phyloP scores from a whole-genome alignment of 2,113 vertebrate species.

The Peromyscus polionotus region DNA sequence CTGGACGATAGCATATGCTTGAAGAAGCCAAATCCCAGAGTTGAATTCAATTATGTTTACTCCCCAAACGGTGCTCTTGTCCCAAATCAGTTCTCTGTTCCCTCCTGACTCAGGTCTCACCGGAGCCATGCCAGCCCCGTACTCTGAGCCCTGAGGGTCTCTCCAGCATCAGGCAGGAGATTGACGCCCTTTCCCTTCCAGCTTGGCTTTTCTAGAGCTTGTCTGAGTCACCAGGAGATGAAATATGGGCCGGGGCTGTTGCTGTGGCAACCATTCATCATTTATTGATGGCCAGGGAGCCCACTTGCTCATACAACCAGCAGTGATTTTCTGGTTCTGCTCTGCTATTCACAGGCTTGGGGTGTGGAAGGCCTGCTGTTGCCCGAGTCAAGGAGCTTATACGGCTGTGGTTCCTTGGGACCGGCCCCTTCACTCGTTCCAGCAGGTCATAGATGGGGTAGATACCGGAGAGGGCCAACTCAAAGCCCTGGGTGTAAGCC shows the following conservation, averaged over 20 bases:
- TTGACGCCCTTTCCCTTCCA: background rate
- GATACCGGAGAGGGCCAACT: background rate
- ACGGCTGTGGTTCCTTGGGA: background rate
- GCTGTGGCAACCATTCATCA: slow-evolving; percentile 53
- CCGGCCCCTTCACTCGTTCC: background rate
- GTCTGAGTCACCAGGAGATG: background rate
- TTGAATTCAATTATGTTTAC: rapidly evolving
- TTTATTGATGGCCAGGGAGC: slow-evolving; percentile 31
- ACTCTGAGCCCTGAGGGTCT: background rate
- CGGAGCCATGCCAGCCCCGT: rapidly evolving
- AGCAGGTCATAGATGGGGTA: background rate
- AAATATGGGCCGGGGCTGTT: slow-evolving; percentile 56
- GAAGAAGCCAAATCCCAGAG: rapidly evolving
- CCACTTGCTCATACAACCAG: background rate
- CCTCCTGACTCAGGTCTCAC: rapidly evolving
- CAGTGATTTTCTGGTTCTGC: background rate
- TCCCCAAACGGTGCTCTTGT: rapidly evolving
- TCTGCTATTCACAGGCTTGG: background rate
- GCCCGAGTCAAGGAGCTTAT: background rate
- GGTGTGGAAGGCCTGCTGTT: background rate
- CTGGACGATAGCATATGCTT: rapidly evolving
- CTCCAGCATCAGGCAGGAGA: rapidly evolving
- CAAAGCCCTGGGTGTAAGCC: background rate
- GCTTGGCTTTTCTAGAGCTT: background rate
- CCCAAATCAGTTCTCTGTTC: background rate